A percentile compares a stretch with the other conserved stretches of the same genome.
Conservation (phyloP, 2,888 invertebrate species). For the Polymixis flavicincta region DNA sequence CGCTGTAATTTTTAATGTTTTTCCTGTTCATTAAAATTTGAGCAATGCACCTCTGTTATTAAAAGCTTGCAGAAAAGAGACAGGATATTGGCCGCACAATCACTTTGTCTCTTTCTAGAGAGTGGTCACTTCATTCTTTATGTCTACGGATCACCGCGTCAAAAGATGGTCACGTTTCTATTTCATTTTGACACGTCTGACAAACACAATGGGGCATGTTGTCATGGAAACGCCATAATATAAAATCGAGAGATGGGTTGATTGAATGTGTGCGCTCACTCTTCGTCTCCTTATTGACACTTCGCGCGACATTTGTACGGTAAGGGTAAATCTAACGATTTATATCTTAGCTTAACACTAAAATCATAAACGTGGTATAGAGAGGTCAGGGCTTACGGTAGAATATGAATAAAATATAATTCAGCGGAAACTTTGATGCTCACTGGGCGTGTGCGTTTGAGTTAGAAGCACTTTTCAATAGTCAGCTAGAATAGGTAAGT, state of each 20-base stretch:
- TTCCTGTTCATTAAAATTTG: background rate
- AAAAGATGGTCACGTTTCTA: background rate
- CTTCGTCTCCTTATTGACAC: background rate
- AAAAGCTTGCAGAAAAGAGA: background rate
- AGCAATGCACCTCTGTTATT: background rate
- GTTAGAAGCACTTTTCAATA: conserved; percentile 16
- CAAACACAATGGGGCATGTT: background rate
- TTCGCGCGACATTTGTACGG: background rate
- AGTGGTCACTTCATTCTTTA: background rate
- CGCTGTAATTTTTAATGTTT: no score
- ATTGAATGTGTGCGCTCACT: background rate
- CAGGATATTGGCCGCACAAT: background rate
- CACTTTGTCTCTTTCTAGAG: background rate
- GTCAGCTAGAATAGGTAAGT: background rate
- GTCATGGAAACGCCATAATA: background rate
- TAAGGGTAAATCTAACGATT: background rate
- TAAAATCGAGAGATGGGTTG: background rate
- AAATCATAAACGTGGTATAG: background rate
- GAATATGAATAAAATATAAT: conserved; percentile 22
- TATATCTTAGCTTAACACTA: background rate
- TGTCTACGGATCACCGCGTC: background rate
- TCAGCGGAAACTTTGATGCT: background rate
- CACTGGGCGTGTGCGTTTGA: background rate
- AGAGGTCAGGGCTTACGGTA: background rate
- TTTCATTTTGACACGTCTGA: background rate